Conservation (phyloP, 1,140 invertebrate genomes). For the Lysiphlebus fabarum region DNA sequence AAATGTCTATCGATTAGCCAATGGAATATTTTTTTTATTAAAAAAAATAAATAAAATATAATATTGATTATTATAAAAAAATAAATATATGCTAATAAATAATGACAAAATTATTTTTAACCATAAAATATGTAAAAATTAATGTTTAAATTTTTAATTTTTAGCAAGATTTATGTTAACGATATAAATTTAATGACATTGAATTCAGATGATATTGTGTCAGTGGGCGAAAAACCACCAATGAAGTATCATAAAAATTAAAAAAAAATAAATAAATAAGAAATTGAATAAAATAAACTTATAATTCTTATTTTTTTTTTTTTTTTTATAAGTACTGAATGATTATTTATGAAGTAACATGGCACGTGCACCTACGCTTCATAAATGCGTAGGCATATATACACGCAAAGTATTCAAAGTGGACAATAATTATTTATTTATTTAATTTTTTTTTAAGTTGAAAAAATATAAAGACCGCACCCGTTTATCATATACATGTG, state of each 20-base stretch:
- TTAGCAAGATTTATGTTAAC: not conserved
- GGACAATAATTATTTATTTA: conserved; percentile 2
- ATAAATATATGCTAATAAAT: no score
- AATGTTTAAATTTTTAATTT: not conserved
- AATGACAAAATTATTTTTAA: no score
- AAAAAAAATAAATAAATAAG: conserved; percentile 9
- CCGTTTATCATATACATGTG: conserved; percentile 5
- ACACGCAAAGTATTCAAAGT: conserved; percentile 23
- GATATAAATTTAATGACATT: conserved; percentile 6
- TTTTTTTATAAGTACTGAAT: not conserved
- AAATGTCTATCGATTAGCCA: no score
- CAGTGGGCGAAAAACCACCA: no score
- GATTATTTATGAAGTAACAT: conserved; percentile 22
- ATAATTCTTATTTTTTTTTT: conserved; percentile 2
- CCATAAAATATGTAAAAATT: no score
- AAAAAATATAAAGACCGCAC: not conserved
- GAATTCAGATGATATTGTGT: not conserved
- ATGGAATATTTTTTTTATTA: not conserved
- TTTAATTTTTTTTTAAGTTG: no score
- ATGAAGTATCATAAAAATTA: no score
- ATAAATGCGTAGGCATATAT: conserved; percentile 26
- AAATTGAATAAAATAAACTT: conserved; percentile 1
- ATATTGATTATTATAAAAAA: no score
- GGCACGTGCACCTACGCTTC: conserved; percentile 25
- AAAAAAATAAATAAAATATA: no score